Base-by-base conservation (phyloP, 53 echinoderm and acorn worm genomes). In the Hippasteria phrygiana region DNA sequence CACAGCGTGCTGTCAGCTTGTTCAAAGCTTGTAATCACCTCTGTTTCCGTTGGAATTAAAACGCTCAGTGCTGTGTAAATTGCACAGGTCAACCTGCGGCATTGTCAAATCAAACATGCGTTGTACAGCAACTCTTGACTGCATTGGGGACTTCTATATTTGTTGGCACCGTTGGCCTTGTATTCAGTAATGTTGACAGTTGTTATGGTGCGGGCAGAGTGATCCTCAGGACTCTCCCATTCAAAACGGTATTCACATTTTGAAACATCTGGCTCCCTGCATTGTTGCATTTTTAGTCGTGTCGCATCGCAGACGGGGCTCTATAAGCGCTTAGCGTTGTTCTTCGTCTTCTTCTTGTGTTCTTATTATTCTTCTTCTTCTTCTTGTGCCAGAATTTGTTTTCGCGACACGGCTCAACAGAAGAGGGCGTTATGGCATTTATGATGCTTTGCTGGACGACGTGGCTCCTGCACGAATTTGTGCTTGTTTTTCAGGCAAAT, bases 161-260 rank as follows among this genome's bases (percentile, higher is more conserved):
- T 74, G 17, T 29, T 9, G 14, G 38, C 45, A 43, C 32, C 43
- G 28, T n/a, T 13, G 73, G 36, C 24, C 10, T 40, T 46, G 46
- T 75, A 20, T 54, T 27, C 51, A 77, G 55, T n/a, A 53, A 31
- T 59, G 78, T 78, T 78, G 36, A 62, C 78, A 7, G 78, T 78
- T 55, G 62, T 48, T 78, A 56, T 56, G 59, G 59, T 22, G 20
- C 48, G 24, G 11, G 18, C 38, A 39, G 59, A 78, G 55, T 36
- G 54, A 47, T 40, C 56, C 41, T 62, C 11, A 2, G 42, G 22
- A 39, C 36, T 78, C 9, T 36, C 59, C n/a, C 12, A 56, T 78
- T n/a, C 17, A 78, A 78, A 78, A 78, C 1, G 39, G 37, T 54
- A 38, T 38, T 55, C 17, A 45, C 9, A 14, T 17, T 54, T 53